A percentile compares a stretch with the other conserved stretches of the same genome.
These are phyloP conservation scores for Phacellophora camtschatica DNA, from an alignment of 30 jellyfish, hydroid and myxozoan genomes.

Conservation along the genomic window DNA sequence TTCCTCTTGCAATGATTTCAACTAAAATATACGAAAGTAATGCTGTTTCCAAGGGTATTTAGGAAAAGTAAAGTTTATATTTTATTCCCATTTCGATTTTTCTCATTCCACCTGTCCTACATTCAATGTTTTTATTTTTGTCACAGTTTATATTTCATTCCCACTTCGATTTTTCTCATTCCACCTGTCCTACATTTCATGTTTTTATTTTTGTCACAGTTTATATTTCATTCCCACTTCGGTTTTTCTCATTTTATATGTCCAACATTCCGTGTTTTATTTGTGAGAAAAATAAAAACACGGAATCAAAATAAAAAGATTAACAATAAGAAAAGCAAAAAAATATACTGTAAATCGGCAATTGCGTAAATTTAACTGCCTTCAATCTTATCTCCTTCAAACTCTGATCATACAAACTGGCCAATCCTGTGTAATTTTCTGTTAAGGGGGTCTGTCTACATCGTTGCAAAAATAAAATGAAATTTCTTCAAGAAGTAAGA, in stretches of 20 bases:
- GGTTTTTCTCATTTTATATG: no score
- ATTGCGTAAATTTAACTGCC: not conserved
- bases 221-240: no score
- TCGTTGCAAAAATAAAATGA: not conserved
- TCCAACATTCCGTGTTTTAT: not conserved
- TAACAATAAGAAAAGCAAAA: not conserved
- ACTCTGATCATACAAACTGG: no score
- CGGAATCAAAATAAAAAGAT: not conserved
- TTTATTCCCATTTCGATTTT: no score
- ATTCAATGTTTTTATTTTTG: not conserved
- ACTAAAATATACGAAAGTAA: constrained; percentile 21
- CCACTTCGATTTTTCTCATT: no score
- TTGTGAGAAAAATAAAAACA: not conserved
- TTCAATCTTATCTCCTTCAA: not conserved
- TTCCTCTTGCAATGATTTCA: constrained; percentile 60
- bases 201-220: no score
- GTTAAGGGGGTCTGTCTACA: not conserved
- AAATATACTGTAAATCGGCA: no score
- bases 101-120: no score
- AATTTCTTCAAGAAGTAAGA: not conserved
- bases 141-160: no score
- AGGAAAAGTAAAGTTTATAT: not conserved
- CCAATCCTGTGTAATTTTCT: no score
- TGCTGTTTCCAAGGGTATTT: not conserved
- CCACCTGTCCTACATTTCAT: no score